These are phyloP conservation scores for Molossus alvarezi DNA, from an alignment of 2,797 vertebrate species.

Conservation along the genomic window DNA sequence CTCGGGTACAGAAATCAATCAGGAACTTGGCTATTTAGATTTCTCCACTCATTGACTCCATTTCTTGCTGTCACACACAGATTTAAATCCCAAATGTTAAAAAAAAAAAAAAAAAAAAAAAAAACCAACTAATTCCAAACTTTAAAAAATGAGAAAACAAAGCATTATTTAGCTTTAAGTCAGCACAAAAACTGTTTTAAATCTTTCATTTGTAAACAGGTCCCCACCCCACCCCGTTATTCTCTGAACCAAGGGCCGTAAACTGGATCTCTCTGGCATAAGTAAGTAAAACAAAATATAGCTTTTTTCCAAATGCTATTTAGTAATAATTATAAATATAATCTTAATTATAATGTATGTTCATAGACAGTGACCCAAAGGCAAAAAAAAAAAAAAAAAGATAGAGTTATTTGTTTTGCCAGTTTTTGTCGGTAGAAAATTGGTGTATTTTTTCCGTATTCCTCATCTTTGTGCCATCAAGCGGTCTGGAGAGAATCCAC, in stretches of 20 bases:
- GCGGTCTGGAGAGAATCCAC: not conserved
- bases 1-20: not conserved
- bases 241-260: not conserved
- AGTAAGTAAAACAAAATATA: constrained; percentile 8
- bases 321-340: constrained; percentile 24
- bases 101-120: constrained; percentile 1
- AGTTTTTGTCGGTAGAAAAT: not conserved
- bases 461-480: not conserved
- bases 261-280: not conserved
- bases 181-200: not conserved
- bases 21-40: not conserved
- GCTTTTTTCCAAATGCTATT: not conserved
- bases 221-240: not conserved
- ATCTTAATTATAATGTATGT: not conserved
- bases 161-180: not conserved
- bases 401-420: not conserved
- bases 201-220: not conserved
- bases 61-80: not conserved
- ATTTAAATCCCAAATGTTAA: constrained; percentile 31
- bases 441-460: not conserved
- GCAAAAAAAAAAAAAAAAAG: not conserved
- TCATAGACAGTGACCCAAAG: not conserved
- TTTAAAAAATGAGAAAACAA: not conserved
- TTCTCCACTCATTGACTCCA: constrained; percentile 3
- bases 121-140: not conserved